Evolutionary conservation across 2,888 invertebrate species (phyloP), one percentile per base, ranked within the genome.

Genomic region (Sicus ferrugineus): DNA sequence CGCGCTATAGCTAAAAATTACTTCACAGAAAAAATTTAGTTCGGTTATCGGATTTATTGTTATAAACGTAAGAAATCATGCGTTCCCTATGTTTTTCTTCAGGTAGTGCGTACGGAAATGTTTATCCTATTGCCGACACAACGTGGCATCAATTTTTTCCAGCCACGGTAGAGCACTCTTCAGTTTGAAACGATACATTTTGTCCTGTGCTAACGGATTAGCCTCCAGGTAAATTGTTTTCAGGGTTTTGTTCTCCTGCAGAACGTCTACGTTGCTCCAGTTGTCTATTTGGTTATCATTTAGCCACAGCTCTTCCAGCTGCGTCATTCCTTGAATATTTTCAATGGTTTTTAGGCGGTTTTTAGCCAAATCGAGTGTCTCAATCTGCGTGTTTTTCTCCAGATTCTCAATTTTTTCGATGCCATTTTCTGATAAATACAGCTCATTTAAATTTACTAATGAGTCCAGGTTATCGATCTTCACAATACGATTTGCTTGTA

Each of bases 221-320:
- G 93, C 88, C 83, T 99, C 98, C 78, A 99, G 86, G 84, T 99
- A 99, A 64, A 99, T 90, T 0, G 98, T 98, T 62, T 87, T 84
- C 5, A 95, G 83, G 58, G 90, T 89, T 77, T 89, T 90, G 84
- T 92, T 92, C 0, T 85, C 80, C 23, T 88, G 86, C 56, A 99
- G 87, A 66, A 89, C 87, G 42, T 96, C 93, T 2, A 99, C 81
- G 23, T 92, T 92, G 21, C 88, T 88, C 98, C 98, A 99, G 59
- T 93, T 91, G 56, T 90, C 86, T 56, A 99, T 89, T 76, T 90
- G 87, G 85, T 98, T 98, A 85, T 97, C 92, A 82, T 98, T 98
- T 72, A 97, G 86, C 99, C 99, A 99, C 78, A 99, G 89, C 85
- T 99, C 99, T 80, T 95, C 92, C 73, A 99, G 87, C n/a, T 91